Base-by-base conservation (phyloP, 2,797 vertebrate genomes). In the Potorous gilbertii region DNA sequence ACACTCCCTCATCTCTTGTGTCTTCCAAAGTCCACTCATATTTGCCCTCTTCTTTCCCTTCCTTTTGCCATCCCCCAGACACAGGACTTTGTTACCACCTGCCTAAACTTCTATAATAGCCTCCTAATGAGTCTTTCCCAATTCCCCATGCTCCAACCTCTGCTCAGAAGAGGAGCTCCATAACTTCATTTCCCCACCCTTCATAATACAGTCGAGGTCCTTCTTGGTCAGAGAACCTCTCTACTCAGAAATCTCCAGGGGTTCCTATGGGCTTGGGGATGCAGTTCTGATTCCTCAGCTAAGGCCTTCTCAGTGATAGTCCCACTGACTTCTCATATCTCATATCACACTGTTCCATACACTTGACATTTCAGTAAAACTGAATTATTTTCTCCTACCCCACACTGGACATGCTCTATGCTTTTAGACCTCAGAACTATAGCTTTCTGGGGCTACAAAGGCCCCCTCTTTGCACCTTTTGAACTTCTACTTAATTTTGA, bases 201-300 rank as follows among this genome's bases (percentile, higher is more conserved):
- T 74, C 18, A 21, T 92, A 94, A 66, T 55, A 96, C 50, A 92
- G 40, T 28, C 93, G 93, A 92, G 91, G 52, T 40, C 94, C 54
- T 55, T 95, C 12, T 14, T 74, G 56, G 92, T 59, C 40, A 56
- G 81, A 55, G 55, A 13, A 93, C 27, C 29, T 28, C 31, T 34
- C 24, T 81, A 66, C 66, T 95, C 94, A 96, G 93, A 96, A 97
- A 27, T 66, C 34, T 90, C 94, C 87, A 89, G 34, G 55, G 74
- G n/a, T 52, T 95, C 91, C 81, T 91, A 96, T 50, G n/a, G 90
- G 93, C 91, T 57, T 59, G 3, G 31, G 74, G 56, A 91, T 46
- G 93, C 95, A 95, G 31, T 93, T 93, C 14, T 92, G 93, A 91
- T 91, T 74, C 91, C 40, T 93, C 74, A 89, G 94, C 50, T 94